Percentiles rank a stretch among this genome's conserved stretches.
Conservation (phyloP, 2,797 vertebrate species). For the Gymnoscopelus braueri region DNA sequence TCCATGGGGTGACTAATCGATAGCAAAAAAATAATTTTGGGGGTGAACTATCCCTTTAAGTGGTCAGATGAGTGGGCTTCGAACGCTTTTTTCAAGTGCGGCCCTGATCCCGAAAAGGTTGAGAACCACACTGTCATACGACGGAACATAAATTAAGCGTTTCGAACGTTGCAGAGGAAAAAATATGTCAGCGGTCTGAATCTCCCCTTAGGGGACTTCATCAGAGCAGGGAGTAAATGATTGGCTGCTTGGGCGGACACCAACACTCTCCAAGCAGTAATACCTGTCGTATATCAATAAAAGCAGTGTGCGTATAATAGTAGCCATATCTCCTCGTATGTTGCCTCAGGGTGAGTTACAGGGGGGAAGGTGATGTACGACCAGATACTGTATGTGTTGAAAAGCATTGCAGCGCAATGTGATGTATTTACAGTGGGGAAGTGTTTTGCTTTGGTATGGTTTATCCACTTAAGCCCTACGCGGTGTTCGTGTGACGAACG, state of each 20-base stretch:
- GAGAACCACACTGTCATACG: no score
- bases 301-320: conserved; percentile 34
- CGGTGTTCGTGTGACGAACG: no score
- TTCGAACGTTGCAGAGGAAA: no score
- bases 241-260: conserved; percentile 30
- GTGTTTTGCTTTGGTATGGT: conserved; percentile 1
- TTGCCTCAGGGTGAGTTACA: conserved; percentile 41
- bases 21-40: no score
- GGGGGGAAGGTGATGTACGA: conserved; percentile 28
- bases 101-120: no score
- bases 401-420: conserved; percentile 15
- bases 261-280: conserved; percentile 30
- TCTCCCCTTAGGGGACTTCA: conserved; percentile 29
- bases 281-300: conserved; percentile 38
- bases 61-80: no score
- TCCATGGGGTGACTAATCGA: no score
- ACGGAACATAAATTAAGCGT: no score
- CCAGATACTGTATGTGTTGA: conserved; percentile 29
- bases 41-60: no score
- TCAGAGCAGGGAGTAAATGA: conserved; percentile 43
- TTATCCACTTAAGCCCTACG: no score
- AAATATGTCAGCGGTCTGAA: no score
- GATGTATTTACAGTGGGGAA: conserved; percentile 40
- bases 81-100: no score
- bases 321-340: conserved; percentile 27